Evolutionary conservation across 2,797 vertebrate species (phyloP).

Genomic region (Lophura swinhoii): DNA sequence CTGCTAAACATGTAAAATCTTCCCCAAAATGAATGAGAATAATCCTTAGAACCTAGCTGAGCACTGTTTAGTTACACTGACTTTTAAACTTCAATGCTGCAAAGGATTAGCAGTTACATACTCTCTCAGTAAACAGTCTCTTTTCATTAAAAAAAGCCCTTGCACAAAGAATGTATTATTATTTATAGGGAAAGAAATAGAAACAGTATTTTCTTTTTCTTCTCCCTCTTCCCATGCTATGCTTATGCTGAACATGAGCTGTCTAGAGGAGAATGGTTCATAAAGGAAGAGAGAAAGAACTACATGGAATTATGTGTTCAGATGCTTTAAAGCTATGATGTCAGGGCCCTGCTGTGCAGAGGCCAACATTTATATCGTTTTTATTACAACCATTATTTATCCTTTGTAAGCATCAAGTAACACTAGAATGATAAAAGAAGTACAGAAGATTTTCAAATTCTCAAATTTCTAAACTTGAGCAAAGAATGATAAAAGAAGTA

Average conservation of each 20-base stretch:
- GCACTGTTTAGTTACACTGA: neutral
- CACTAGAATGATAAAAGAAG: neutral
- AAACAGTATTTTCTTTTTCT: neutral
- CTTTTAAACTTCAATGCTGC: neutral
- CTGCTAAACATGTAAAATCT: neutral
- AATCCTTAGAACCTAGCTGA: accelerated
- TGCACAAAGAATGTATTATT: neutral
- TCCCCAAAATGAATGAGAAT: neutral
- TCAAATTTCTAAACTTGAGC: neutral
- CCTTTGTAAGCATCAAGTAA: neutral
- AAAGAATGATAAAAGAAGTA: too few relatives aligned
- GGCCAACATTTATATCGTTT: neutral
- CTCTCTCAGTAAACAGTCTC: neutral
- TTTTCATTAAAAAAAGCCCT: neutral
- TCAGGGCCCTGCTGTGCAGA: neutral
- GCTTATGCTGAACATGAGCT: neutral
- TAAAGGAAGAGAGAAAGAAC: neutral
- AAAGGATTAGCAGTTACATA: neutral
- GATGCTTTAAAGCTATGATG: neutral
- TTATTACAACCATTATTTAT: neutral
- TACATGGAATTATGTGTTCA: neutral
- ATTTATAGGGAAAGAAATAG: neutral
- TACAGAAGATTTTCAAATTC: neutral
- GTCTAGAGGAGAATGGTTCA: neutral
- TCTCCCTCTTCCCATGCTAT: neutral